Percentiles rank a stretch among this genome's conserved stretches.
Conservation (phyloP, 1,140 invertebrate genomes). For the Bombus consobrinus region DNA sequence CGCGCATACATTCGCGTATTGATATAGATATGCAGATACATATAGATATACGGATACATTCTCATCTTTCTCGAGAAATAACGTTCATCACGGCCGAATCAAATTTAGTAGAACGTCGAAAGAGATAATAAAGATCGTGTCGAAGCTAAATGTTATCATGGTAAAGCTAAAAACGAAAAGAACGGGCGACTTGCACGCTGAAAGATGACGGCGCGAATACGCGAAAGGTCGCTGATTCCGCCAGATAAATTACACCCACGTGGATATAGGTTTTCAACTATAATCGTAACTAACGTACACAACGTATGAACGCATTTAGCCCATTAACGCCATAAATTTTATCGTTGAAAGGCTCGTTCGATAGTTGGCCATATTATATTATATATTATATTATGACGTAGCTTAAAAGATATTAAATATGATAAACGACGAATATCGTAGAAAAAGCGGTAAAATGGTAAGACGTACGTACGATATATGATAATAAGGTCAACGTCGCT, state of each 20-base stretch:
- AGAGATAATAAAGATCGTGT: too few relatives aligned
- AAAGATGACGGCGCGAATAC: too few relatives aligned
- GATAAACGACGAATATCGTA: too few relatives aligned
- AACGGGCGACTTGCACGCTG: too few relatives aligned
- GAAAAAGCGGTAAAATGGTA: too few relatives aligned
- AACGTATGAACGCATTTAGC: neutral
- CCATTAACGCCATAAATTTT: neutral
- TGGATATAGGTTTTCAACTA: neutral
- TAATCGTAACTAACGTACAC: neutral
- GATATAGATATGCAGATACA: too few relatives aligned
- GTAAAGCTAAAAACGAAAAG: neutral
- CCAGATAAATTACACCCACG: neutral
- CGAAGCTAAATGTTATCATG: too few relatives aligned
- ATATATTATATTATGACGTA: neutral
- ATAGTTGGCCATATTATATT: neutral
- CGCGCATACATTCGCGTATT: neutral
- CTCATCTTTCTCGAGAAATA: neutral
- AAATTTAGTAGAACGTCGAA: neutral
- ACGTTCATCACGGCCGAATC: neutral
- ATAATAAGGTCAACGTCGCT: too few relatives aligned
- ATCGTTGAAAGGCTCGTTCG: neutral
- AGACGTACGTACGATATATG: too few relatives aligned
- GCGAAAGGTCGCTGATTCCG: neutral
- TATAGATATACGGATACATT: neutral
- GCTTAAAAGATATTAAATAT: neutral